phyloP scores from a whole-genome alignment of 1,140 invertebrate genomes.

The Notospermus geniculatus region DNA sequence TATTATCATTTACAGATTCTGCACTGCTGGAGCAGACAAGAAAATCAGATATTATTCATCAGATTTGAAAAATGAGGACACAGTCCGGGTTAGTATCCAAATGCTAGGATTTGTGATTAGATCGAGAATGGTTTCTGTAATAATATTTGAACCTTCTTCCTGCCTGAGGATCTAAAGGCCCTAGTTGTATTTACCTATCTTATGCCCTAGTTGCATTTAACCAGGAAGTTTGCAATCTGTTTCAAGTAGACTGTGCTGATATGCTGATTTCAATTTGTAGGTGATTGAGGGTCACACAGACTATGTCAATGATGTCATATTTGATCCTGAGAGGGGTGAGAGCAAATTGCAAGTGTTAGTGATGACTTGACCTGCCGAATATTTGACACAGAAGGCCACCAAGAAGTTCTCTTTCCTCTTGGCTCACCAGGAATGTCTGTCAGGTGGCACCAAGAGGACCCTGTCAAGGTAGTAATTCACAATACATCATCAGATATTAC shows the following conservation, averaged over 20 bases:
- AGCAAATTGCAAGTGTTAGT: conserved; percentile 70
- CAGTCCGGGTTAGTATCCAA: conserved; percentile 15
- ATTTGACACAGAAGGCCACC: conserved; percentile 64
- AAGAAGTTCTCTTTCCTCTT: conserved; percentile 59
- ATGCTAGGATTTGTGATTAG: background rate
- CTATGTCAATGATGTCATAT: conserved; percentile 71
- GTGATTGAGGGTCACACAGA: conserved; percentile 65
- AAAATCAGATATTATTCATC: conserved; percentile 18
- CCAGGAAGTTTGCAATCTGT: background rate
- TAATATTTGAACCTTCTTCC: background rate
- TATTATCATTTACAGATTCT: conserved; percentile 19
- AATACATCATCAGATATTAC: no score
- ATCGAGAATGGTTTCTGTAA: background rate
- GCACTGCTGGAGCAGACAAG: conserved; percentile 18
- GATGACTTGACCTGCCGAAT: conserved; percentile 74
- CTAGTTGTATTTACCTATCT: background rate
- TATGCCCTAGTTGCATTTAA: background rate
- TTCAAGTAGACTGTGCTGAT: background rate
- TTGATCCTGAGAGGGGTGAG: conserved; percentile 66
- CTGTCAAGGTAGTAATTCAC: conserved; percentile 59
- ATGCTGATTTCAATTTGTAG: conserved; percentile 48
- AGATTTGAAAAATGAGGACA: conserved; percentile 21
- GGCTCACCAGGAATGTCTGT: conserved; percentile 70
- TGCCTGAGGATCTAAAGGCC: background rate
- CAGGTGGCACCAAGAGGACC: conserved; percentile 69